Conservation (phyloP, 2,888 invertebrate genomes). For the Brenthis hecate region DNA sequence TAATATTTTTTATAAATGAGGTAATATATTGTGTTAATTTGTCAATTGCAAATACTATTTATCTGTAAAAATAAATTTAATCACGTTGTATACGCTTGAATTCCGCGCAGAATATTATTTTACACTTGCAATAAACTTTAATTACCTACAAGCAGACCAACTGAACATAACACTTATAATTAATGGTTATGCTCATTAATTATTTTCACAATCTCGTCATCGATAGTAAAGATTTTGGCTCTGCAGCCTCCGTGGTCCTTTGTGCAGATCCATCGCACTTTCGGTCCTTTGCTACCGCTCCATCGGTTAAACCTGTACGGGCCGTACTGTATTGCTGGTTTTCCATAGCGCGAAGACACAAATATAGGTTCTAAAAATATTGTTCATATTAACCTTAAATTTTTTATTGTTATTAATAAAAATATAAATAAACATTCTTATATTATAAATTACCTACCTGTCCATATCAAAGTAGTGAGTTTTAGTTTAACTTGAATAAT, state of each 20-base stretch:
- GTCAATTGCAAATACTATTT: no score
- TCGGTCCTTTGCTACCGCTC: slow-evolving; percentile 50
- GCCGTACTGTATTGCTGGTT: slow-evolving; percentile 56
- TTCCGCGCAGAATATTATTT: no score
- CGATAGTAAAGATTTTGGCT: slow-evolving; percentile 48
- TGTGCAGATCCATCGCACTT: slow-evolving; percentile 46
- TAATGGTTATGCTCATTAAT: slow-evolving; percentile 41
- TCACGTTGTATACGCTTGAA: no score
- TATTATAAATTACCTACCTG: no score
- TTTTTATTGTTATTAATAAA: not conserved
- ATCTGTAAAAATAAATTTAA: no score
- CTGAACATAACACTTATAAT: not conserved
- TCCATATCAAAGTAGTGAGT: no score
- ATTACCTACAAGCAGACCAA: no score
- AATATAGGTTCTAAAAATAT: slow-evolving; percentile 44
- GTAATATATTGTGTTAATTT: no score
- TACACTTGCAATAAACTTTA: no score
- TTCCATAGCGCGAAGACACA: slow-evolving; percentile 51
- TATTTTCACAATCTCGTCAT: slow-evolving; percentile 45
- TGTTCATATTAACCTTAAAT: not conserved
- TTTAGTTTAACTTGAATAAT: no score
- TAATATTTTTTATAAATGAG: no score
- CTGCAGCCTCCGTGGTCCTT: slow-evolving; percentile 46
- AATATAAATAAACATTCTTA: no score
- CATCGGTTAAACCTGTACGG: slow-evolving; percentile 56